Base-by-base conservation (phyloP, 2,888 invertebrate genomes). In the Gonocerus acuteangulatus region DNA sequence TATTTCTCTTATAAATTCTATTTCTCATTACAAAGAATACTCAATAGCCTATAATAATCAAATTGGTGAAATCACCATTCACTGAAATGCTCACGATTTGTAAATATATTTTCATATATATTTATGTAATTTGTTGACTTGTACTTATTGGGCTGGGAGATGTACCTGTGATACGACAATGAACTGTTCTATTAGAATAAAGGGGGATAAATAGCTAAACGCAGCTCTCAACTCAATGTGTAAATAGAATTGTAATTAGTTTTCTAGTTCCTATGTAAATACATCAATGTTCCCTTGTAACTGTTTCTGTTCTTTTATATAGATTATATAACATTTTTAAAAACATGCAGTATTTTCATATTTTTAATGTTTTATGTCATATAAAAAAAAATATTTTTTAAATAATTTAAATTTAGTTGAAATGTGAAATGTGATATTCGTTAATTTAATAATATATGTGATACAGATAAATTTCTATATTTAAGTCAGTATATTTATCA, bases 121-220 rank as follows among this genome's bases (percentile, higher is more conserved):
- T 39, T 39, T 39, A 39, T n/a, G 4, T 39, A 39, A 39, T 39
- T 39, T 39, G 27, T 39, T n/a, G 39, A 39, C n/a, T 39, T 39
- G 39, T 39, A 39, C 39, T 39, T 39, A 39, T 39, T 39, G 39
- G n/a, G 39, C 39, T 39, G 39, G 39, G 39, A 39, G 39, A 39
- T 39, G 39, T 39, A 39, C 39, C 39, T 39, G 39, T 39, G 39
- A 39, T 39, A 39, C n/a, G 39, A 39, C 39, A 39, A 11, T 39
- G 4, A 39, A 39, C n/a, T 39, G 39, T 39, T 39, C 39, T 39
- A 39, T 39, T 39, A 39, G 39, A 9, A 9, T 39, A 39, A n/a
- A 39, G 13, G 13, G 11, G n/a, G n/a, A 39, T 11, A 4, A 39
- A 39, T 39, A 39, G 39, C 39, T 39, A 39, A 9, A 39, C n/a